Conservation (phyloP, 2,888 invertebrate species). For the Eupithecia vulgata region DNA sequence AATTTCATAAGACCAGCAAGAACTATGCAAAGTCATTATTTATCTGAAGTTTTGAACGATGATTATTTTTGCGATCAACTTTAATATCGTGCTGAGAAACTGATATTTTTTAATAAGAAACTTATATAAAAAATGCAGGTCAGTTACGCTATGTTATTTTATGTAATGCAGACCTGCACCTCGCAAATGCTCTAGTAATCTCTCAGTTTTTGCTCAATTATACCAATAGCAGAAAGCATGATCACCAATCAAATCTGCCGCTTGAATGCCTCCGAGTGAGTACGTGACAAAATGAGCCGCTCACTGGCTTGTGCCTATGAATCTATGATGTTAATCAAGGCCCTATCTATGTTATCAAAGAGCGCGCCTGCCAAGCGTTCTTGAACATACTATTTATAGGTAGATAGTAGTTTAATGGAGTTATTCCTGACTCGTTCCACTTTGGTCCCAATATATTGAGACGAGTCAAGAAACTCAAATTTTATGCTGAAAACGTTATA, state of each 20-base stretch:
- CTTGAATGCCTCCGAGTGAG: conserved; percentile 38
- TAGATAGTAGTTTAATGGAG: too few relatives aligned
- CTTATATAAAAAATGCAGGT: conserved; percentile 11
- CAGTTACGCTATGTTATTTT: conserved; percentile 15
- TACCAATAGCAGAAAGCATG: conserved; percentile 28
- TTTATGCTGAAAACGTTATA: too few relatives aligned
- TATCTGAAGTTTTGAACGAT: background rate
- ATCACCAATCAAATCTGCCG: conserved; percentile 41
- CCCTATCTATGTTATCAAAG: background rate
- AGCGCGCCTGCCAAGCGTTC: background rate
- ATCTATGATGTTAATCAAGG: background rate
- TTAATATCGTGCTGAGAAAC: background rate
- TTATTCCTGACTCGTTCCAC: too few relatives aligned
- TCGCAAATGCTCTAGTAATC: conserved; percentile 29
- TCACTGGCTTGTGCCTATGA: conserved; percentile 13
- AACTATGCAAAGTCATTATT: background rate
- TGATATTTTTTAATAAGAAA: background rate
- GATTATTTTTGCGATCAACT: background rate
- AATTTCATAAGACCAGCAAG: background rate
- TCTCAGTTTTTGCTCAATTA: conserved; percentile 33
- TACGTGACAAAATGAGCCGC: conserved; percentile 42
- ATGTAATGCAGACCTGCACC: conserved; percentile 17
- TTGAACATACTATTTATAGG: background rate
- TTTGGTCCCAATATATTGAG: too few relatives aligned
- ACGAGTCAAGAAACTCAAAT: too few relatives aligned